These are phyloP conservation scores for Ispidina lecontei DNA, from an alignment of 2,797 vertebrate species.

Conservation along the genomic window DNA sequence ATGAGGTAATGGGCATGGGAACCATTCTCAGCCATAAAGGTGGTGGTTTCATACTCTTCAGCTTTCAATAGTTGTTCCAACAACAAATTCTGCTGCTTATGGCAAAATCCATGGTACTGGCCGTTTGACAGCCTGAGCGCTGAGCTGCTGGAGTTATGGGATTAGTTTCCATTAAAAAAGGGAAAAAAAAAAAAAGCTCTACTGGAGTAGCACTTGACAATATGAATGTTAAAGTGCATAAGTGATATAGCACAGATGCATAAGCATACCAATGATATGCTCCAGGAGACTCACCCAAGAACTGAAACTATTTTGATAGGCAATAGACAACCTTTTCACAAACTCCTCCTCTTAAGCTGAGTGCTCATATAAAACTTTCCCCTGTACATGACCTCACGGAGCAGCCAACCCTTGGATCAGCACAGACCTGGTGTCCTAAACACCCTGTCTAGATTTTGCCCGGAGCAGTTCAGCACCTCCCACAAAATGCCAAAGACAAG, in stretches of 20 bases:
- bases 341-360: background rate
- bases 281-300: background rate
- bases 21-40: background rate
- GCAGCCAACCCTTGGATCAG: background rate
- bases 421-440: background rate
- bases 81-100: background rate
- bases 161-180: background rate
- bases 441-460: background rate
- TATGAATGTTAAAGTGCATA: background rate
- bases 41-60: background rate
- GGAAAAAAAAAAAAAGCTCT: background rate
- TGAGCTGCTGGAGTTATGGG: background rate
- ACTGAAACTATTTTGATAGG: background rate
- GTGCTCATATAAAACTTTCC: background rate
- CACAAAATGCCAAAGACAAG: background rate
- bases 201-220: background rate
- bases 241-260: background rate
- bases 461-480: background rate
- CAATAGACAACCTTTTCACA: background rate
- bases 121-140: background rate
- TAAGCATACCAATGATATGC: background rate
- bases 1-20: background rate
- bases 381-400: rapidly evolving
- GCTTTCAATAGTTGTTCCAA: background rate
- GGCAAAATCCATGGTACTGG: rapidly evolving